Conservation (phyloP, 2,113 vertebrate species). For the Passer montanus region DNA sequence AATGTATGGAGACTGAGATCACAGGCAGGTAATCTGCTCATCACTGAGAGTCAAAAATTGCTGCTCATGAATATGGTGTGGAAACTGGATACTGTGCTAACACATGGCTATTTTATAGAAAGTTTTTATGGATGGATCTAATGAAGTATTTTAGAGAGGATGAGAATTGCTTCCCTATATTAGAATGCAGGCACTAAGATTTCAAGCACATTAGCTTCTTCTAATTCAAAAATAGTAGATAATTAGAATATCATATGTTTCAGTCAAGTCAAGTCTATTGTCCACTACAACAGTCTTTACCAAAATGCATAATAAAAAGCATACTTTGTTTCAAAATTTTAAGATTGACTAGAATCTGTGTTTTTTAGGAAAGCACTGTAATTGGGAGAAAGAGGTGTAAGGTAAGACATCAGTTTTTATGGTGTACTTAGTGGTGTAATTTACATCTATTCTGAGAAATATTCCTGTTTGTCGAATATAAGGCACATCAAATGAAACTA, state of each 20-base stretch:
- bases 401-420: not conserved
- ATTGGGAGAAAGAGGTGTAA: not conserved
- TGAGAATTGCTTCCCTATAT: not conserved
- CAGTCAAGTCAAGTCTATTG: not conserved
- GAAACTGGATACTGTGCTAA: not conserved
- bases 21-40: not conserved
- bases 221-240: not conserved
- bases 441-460: not conserved
- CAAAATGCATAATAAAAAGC: not conserved
- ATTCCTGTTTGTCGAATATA: not conserved
- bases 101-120: not conserved
- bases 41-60: not conserved
- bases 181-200: not conserved
- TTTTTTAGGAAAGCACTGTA: not conserved
- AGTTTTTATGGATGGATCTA: not conserved
- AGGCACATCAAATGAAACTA: not conserved
- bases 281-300: not conserved
- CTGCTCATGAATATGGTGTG: not conserved
- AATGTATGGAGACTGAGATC: not conserved
- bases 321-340: not conserved
- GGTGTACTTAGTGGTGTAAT: not conserved
- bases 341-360: not conserved
- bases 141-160: not conserved
- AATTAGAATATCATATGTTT: not conserved
- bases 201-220: not conserved